Evolutionary conservation across 2,888 invertebrate genomes (phyloP).

Genomic region (Brenthis daphne): DNA sequence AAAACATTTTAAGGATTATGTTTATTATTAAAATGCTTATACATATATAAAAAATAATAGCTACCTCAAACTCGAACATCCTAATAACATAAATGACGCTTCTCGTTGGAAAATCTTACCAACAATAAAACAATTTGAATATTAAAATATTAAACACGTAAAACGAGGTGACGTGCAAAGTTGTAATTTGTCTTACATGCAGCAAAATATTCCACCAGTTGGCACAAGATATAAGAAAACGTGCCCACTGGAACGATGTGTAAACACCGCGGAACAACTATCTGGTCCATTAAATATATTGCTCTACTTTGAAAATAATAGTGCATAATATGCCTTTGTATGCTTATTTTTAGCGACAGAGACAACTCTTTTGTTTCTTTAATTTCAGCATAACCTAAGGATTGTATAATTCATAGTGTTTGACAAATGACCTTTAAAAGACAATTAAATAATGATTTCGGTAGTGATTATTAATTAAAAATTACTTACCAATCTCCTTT

Average conservation of each 20-base stretch:
- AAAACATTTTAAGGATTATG: too few relatives aligned
- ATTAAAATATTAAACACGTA: not conserved
- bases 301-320: constrained; percentile 51
- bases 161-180: not conserved
- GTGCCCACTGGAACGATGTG: constrained; percentile 26
- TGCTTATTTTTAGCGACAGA: constrained; percentile 17
- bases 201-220: constrained; percentile 18
- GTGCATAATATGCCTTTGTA: constrained; percentile 20
- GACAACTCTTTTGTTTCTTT: constrained; percentile 1
- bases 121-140: not conserved
- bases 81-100: too few relatives aligned
- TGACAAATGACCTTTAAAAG: too few relatives aligned
- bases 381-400: not conserved
- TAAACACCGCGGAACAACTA: constrained; percentile 34
- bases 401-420: too few relatives aligned
- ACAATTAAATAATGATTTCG: too few relatives aligned
- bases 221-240: constrained; percentile 29
- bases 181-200: constrained; percentile 2
- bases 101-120: too few relatives aligned
- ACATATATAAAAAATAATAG: too few relatives aligned
- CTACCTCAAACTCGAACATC: too few relatives aligned
- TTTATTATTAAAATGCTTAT: too few relatives aligned
- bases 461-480: too few relatives aligned
- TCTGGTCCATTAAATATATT: constrained; percentile 70
- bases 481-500: too few relatives aligned